Conservation (phyloP, 2,888 invertebrate genomes). For the Sphaeridia pumilis region DNA sequence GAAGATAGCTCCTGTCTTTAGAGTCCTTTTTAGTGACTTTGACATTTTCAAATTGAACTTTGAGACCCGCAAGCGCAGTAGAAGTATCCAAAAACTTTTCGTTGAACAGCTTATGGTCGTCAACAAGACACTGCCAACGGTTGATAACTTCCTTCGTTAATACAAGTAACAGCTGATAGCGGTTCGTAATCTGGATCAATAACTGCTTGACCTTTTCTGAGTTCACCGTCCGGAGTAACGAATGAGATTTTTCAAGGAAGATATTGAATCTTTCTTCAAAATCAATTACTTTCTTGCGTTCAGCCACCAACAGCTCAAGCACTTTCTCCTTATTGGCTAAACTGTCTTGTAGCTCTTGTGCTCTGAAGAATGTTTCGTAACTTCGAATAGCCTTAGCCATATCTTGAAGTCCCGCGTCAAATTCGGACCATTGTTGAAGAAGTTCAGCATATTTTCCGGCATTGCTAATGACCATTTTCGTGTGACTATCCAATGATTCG, state of each 20-base stretch:
- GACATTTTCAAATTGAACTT: slow-evolving; percentile 54
- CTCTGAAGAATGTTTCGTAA: slow-evolving; percentile 71
- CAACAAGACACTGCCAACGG: slow-evolving; percentile 68
- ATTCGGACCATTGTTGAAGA: slow-evolving; percentile 71
- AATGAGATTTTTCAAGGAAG: slow-evolving; percentile 81
- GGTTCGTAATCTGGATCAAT: slow-evolving; percentile 76
- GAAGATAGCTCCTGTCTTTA: slow-evolving; percentile 43
- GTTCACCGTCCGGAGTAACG: slow-evolving; percentile 67
- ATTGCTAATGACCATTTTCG: slow-evolving; percentile 32
- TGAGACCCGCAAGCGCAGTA: slow-evolving; percentile 64
- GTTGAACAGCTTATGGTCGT: slow-evolving; percentile 67
- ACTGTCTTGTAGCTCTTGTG: slow-evolving; percentile 69
- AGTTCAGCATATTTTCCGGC: slow-evolving; percentile 58
- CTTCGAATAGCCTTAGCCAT: slow-evolving; percentile 76
- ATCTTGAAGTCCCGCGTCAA: slow-evolving; percentile 66
- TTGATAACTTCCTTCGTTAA: slow-evolving; percentile 75
- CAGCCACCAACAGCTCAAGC: slow-evolving; percentile 56
- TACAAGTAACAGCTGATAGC: slow-evolving; percentile 67
- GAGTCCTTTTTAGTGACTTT: slow-evolving; percentile 52
- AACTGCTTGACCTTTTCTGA: slow-evolving; percentile 74
- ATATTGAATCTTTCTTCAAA: slow-evolving; percentile 77
- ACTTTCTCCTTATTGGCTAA: slow-evolving; percentile 68
- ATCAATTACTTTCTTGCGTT: slow-evolving; percentile 60
- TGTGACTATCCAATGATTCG: slow-evolving; percentile 36
- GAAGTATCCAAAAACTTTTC: slow-evolving; percentile 62